Conservation (phyloP, 2,113 vertebrate genomes). For the Opisthocomus hoazin region DNA sequence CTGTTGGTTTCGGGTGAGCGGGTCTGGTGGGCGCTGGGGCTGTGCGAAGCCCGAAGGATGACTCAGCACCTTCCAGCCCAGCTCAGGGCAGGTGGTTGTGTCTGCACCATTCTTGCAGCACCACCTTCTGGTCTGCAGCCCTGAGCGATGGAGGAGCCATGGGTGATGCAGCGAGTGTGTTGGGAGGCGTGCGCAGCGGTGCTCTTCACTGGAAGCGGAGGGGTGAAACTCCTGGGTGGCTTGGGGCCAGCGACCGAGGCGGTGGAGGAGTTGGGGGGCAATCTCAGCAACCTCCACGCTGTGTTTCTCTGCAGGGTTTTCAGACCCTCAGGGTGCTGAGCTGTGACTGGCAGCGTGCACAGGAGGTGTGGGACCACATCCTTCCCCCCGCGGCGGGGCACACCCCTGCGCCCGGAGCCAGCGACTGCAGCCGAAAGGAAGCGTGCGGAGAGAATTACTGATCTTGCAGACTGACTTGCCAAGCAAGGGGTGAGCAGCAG, state of each 20-base stretch:
- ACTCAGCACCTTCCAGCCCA: not conserved
- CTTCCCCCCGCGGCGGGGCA: not conserved
- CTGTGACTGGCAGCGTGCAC: not conserved
- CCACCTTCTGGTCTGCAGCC: not conserved
- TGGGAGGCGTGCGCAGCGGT: fast-evolving
- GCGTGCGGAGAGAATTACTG: not conserved
- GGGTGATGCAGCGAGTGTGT: fast-evolving
- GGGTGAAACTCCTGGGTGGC: not conserved
- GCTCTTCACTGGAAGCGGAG: not conserved
- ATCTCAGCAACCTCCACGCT: not conserved
- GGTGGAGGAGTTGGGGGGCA: not conserved
- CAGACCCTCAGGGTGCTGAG: not conserved
- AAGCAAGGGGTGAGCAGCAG: not conserved
- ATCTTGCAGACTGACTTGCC: not conserved
- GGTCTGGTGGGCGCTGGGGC: not conserved
- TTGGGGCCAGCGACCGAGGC: not conserved
- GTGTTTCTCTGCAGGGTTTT: not conserved
- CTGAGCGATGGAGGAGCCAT: fast-evolving
- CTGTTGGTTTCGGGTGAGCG: not conserved
- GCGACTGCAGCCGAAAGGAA: not conserved
- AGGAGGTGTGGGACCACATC: conserved; percentile 14
- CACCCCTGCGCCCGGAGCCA: not conserved
- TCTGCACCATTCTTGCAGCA: not conserved
- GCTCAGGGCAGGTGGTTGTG: not conserved
- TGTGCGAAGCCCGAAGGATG: not conserved